A percentile compares a stretch with the other conserved stretches of the same genome.
phyloP scores from a whole-genome alignment of 2,113 vertebrate species.

The Circaetus cinerascens region DNA sequence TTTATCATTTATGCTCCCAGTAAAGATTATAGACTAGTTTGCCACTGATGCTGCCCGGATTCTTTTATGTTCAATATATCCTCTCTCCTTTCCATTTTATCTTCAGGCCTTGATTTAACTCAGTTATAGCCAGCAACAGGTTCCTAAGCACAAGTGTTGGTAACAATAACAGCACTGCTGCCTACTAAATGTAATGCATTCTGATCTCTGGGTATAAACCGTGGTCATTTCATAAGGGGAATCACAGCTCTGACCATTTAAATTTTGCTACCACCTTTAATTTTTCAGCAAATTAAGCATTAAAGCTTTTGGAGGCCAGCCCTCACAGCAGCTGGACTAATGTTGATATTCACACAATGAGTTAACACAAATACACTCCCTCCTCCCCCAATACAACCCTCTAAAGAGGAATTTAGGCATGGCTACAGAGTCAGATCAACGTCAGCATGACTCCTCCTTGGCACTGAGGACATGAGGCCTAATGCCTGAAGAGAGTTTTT shows the following conservation, averaged over 20 bases:
- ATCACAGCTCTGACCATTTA: slow-evolving; percentile 16
- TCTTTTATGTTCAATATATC: neutral
- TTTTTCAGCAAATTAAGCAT: slow-evolving; percentile 34
- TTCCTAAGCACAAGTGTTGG: neutral
- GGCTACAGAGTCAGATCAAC: neutral
- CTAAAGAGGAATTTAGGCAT: neutral
- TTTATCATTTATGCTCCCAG: neutral
- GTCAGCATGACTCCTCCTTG: neutral
- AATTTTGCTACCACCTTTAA: slow-evolving; percentile 25
- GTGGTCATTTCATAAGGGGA: neutral
- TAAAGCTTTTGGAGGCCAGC: neutral
- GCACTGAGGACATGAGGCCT: neutral
- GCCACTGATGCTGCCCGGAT: neutral
- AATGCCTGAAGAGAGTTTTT: neutral
- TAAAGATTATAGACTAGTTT: neutral
- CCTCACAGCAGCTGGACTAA: neutral
- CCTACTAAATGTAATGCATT: neutral
- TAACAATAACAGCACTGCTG: neutral
- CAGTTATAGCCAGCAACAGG: neutral
- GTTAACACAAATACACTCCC: neutral
- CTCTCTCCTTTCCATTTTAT: neutral
- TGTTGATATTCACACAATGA: neutral
- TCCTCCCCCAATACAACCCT: neutral
- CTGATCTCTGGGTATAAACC: neutral
- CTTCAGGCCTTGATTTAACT: neutral